These are phyloP conservation scores for Noturus placidus DNA, from an alignment of 2,113 vertebrate genomes.

Conservation along the genomic window DNA sequence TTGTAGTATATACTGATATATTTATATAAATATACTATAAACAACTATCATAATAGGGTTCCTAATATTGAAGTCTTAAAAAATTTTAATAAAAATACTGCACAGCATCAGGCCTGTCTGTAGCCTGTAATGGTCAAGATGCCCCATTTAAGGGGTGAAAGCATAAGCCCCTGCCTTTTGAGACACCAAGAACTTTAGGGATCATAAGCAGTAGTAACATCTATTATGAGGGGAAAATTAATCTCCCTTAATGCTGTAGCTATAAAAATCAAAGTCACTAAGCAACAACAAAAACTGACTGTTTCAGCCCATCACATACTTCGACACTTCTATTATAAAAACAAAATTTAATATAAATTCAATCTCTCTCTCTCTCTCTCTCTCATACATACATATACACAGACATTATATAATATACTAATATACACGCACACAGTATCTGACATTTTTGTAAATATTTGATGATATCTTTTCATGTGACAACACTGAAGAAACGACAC, in stretches of 20 bases:
- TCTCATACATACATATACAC: too few relatives aligned
- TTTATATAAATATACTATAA: not conserved
- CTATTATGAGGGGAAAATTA: not conserved
- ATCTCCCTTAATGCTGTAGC: not conserved
- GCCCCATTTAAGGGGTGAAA: not conserved
- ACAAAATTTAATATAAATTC: too few relatives aligned
- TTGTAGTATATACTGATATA: not conserved
- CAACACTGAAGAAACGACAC: too few relatives aligned
- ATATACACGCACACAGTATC: too few relatives aligned
- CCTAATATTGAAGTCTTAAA: not conserved
- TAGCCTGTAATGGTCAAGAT: not conserved
- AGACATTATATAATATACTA: too few relatives aligned
- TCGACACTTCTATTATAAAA: not conserved
- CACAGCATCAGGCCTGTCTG: not conserved
- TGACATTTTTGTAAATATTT: too few relatives aligned
- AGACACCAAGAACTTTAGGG: not conserved
- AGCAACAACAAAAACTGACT: not conserved
- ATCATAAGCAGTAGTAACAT: not conserved
- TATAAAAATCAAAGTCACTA: not conserved
- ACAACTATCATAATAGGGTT: not conserved
- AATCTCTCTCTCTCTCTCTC: too few relatives aligned
- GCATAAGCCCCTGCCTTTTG: not conserved
- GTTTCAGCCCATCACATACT: not conserved
- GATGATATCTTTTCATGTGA: too few relatives aligned
- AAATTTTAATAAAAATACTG: not conserved